Percentiles rank a stretch among this genome's conserved stretches.
phyloP scores from a whole-genome alignment of 2,797 vertebrate genomes.

The Rhinichthys osculus region DNA sequence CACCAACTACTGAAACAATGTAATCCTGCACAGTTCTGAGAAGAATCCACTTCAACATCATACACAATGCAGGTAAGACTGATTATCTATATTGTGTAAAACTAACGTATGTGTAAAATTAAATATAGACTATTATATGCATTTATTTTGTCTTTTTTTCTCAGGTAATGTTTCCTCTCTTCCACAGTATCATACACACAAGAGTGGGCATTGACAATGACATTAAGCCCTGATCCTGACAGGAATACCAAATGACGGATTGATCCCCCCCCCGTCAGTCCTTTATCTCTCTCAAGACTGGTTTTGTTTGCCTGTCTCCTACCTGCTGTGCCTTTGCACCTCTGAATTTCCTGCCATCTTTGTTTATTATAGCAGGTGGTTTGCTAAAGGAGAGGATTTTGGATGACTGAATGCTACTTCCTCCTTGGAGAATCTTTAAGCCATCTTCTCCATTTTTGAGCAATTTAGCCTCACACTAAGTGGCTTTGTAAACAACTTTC shows the following conservation, averaged over 20 bases:
- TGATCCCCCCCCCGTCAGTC: conserved; percentile 61
- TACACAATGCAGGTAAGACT: no score
- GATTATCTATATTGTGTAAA: no score
- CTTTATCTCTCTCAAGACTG: conserved; percentile 14
- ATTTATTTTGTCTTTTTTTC: neutral
- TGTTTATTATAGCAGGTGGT: conserved; percentile 12
- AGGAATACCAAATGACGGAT: conserved; percentile 73
- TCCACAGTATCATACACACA: neutral
- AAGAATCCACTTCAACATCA: no score
- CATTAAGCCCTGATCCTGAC: conserved; percentile 69
- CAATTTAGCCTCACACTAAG: conserved; percentile 8
- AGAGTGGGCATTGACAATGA: conserved; percentile 60
- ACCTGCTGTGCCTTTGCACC: conserved; percentile 19
- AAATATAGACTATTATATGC: no score
- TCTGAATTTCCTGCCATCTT: conserved; percentile 13
- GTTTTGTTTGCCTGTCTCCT: conserved; percentile 43
- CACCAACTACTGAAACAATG: no score
- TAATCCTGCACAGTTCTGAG: no score
- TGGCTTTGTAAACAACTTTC: conserved; percentile 16
- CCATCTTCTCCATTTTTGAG: conserved; percentile 2
- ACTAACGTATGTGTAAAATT: no score
- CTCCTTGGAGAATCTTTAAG: conserved; percentile 4
- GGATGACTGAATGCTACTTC: neutral
- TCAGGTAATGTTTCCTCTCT: neutral
- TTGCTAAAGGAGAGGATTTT: conserved; percentile 22